These are phyloP conservation scores for Megathymus violae DNA, from an alignment of 1,140 invertebrate genomes.

Conservation along the genomic window DNA sequence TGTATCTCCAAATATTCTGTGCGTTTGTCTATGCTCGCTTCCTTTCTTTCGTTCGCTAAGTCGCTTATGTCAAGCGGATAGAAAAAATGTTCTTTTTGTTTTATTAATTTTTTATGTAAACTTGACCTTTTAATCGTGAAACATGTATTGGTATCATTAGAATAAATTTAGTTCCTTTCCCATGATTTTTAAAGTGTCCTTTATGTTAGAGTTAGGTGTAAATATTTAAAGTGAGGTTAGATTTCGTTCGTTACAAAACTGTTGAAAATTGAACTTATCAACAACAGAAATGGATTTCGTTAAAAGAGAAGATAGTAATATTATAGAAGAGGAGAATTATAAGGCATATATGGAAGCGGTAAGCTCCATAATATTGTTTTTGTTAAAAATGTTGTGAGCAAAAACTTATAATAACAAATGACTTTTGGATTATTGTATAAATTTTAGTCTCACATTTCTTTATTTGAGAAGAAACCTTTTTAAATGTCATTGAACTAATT, in stretches of 20 bases:
- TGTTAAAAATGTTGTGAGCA: no score
- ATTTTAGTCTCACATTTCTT: no score
- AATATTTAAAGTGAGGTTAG: slow-evolving; percentile 61
- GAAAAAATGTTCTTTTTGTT: slow-evolving; percentile 65
- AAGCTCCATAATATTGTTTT: no score
- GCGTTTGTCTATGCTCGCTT: slow-evolving; percentile 66
- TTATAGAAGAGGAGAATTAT: slow-evolving; percentile 66
- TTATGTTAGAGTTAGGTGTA: slow-evolving; percentile 52
- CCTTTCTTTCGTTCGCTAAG: slow-evolving; percentile 65
- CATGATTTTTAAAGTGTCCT: slow-evolving; percentile 46
- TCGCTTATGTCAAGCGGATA: slow-evolving; percentile 60
- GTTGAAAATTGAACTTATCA: slow-evolving; percentile 41
- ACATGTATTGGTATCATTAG: slow-evolving; percentile 55
- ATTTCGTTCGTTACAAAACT: slow-evolving; percentile 52
- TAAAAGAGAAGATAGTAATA: slow-evolving; percentile 71
- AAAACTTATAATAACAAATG: no score
- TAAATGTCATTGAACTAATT: no score
- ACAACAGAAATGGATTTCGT: slow-evolving; percentile 70
- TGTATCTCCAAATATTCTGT: background rate
- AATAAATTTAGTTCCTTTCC: slow-evolving; percentile 46
- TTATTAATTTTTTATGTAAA: slow-evolving; percentile 55
- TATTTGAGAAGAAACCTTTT: no score
- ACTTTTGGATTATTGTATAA: no score
- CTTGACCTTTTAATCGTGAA: slow-evolving; percentile 54
- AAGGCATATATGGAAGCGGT: slow-evolving; percentile 70